These are phyloP conservation scores for Platycnemis pennipes DNA, from an alignment of 2,888 invertebrate genomes.

Conservation along the genomic window DNA sequence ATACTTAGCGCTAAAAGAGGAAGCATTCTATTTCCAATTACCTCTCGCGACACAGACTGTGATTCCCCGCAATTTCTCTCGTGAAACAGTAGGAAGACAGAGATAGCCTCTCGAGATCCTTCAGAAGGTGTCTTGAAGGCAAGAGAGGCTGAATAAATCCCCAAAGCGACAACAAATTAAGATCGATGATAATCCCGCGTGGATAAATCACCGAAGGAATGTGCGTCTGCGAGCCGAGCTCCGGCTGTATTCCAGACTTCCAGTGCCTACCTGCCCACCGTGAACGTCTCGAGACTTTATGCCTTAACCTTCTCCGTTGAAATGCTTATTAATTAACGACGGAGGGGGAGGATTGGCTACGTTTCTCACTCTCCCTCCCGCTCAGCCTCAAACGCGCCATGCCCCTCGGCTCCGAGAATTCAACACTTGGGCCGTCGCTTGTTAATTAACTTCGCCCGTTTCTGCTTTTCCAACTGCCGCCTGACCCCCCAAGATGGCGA, in stretches of 20 bases:
- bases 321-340: slow-evolving; percentile 65
- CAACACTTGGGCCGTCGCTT: background rate
- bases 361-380: background rate
- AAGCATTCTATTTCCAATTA: too few relatives aligned
- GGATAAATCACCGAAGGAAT: background rate
- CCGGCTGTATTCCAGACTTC: background rate
- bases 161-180: background rate
- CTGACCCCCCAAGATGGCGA: background rate
- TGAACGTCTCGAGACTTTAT: slow-evolving; percentile 2
- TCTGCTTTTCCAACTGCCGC: background rate
- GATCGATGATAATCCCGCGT: background rate
- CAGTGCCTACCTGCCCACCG: background rate
- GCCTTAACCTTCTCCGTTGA: slow-evolving; percentile 28
- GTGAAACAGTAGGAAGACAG: too few relatives aligned
- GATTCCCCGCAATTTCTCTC: too few relatives aligned
- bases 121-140: background rate
- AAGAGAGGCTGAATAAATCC: background rate
- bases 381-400: background rate
- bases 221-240: background rate
- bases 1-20: too few relatives aligned
- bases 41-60: too few relatives aligned
- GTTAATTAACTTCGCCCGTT: slow-evolving; percentile 60
- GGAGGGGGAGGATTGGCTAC: background rate
- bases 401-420: background rate
- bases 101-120: background rate